These are phyloP conservation scores for Sitodiplosis mosellana DNA, from an alignment of 1,140 invertebrate species.

Conservation along the genomic window DNA sequence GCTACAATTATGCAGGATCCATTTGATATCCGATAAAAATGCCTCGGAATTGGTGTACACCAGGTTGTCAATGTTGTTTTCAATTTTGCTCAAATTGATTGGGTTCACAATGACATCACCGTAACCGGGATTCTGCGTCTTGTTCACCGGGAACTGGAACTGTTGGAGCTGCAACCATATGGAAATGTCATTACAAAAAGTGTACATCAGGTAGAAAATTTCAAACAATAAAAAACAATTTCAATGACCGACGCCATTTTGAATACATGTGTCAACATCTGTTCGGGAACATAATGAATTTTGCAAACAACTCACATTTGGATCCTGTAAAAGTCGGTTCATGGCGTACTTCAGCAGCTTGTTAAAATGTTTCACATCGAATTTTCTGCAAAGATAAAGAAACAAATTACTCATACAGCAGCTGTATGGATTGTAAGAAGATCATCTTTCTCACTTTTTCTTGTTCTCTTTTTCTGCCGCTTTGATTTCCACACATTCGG, in stretches of 20 bases:
- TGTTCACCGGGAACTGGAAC: constrained; percentile 2
- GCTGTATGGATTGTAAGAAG: too few relatives aligned
- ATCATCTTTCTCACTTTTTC: background rate
- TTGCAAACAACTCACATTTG: too few relatives aligned
- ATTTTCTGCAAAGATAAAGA: too few relatives aligned
- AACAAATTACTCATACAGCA: too few relatives aligned
- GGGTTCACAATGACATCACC: constrained; percentile 64
- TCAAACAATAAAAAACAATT: constrained; percentile 3
- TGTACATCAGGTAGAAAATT: background rate
- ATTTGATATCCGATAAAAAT: constrained; percentile 74
- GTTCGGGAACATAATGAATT: too few relatives aligned
- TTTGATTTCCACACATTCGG: constrained; percentile 64
- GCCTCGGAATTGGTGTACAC: constrained; percentile 78
- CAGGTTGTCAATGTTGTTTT: constrained; percentile 56
- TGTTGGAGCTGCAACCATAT: background rate
- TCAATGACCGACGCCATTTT: constrained; percentile 6
- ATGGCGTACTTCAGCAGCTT: constrained; percentile 17
- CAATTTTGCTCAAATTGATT: constrained; percentile 60
- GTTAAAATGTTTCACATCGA: constrained; percentile 5
- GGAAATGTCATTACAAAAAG: too few relatives aligned
- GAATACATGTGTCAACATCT: constrained; percentile 18
- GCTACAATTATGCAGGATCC: constrained; percentile 83
- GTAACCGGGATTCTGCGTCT: constrained; percentile 41
- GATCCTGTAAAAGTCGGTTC: constrained; percentile 16
- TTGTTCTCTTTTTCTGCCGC: constrained; percentile 28